Conservation (phyloP, 2,797 vertebrate genomes). For the Dendrocincla tyrannina region DNA sequence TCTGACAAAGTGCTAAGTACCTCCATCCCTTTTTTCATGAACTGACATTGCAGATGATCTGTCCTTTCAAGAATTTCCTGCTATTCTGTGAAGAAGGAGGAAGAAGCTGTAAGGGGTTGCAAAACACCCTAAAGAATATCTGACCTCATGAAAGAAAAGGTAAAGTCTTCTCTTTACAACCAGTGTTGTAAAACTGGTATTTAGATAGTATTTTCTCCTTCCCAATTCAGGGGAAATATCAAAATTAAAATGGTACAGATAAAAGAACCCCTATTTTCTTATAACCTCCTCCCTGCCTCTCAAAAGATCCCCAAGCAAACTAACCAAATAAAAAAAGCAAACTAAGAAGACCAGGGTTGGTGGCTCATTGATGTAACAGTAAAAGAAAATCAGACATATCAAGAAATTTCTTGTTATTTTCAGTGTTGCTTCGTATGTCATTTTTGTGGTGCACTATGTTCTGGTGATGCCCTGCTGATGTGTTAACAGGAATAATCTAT, state of each 20-base stretch:
- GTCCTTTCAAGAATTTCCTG: background rate
- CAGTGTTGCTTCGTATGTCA: conserved; percentile 24
- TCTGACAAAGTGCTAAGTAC: background rate
- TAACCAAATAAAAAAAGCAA: background rate
- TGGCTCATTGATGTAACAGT: conserved; percentile 38
- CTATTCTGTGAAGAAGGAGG: background rate
- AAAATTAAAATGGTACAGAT: conserved; percentile 8
- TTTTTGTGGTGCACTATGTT: conserved; percentile 63
- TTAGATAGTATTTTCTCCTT: conserved; percentile 14
- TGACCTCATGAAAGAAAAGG: conserved; percentile 4
- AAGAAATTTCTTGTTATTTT: conserved; percentile 42
- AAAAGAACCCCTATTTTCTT: background rate
- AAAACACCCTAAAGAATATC: background rate
- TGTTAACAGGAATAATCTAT: conserved; percentile 23
- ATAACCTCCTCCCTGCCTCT: background rate
- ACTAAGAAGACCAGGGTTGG: background rate
- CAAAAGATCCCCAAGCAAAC: background rate
- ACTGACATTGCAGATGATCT: background rate
- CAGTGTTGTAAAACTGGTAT: background rate
- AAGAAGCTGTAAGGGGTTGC: background rate
- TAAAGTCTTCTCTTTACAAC: background rate
- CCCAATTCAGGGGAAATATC: background rate
- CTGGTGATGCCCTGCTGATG: conserved; percentile 25
- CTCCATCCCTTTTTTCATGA: background rate
- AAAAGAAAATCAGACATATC: background rate